phyloP scores from a whole-genome alignment of 2,888 invertebrate species.

The Epiblema foenella region DNA sequence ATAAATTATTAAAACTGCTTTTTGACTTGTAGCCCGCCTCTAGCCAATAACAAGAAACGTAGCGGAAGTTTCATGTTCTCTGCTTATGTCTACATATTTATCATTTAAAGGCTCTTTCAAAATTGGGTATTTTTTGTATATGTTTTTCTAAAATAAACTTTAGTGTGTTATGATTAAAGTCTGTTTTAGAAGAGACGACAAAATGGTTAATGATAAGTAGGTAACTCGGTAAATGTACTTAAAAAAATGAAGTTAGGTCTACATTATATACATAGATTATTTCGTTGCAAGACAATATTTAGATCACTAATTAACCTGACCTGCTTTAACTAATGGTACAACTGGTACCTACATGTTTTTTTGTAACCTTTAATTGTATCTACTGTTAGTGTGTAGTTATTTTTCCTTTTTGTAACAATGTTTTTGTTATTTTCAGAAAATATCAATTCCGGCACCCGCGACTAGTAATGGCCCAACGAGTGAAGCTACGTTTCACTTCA shows the following conservation, averaged over 20 bases:
- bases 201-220: background rate
- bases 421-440: constrained; percentile 85
- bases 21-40: constrained; percentile 6
- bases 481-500: constrained; percentile 89
- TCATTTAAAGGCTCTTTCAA: background rate
- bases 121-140: background rate
- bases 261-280: background rate
- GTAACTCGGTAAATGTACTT: background rate
- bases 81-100: constrained; percentile 9
- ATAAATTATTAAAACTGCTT: constrained; percentile 17
- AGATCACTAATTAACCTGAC: constrained; percentile 16
- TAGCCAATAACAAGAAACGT: constrained; percentile 19
- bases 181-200: background rate
- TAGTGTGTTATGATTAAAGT: background rate
- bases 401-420: constrained; percentile 25
- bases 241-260: constrained; percentile 13
- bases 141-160: background rate
- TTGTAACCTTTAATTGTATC: constrained; percentile 10
- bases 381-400: constrained; percentile 2
- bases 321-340: constrained; percentile 12
- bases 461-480: constrained; percentile 75
- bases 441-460: constrained; percentile 90
- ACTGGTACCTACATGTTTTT: background rate
- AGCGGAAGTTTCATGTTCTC: constrained; percentile 20
- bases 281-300: constrained; percentile 45